Conservation (phyloP, 1,140 invertebrate species). For the Bradynema listronoti region DNA sequence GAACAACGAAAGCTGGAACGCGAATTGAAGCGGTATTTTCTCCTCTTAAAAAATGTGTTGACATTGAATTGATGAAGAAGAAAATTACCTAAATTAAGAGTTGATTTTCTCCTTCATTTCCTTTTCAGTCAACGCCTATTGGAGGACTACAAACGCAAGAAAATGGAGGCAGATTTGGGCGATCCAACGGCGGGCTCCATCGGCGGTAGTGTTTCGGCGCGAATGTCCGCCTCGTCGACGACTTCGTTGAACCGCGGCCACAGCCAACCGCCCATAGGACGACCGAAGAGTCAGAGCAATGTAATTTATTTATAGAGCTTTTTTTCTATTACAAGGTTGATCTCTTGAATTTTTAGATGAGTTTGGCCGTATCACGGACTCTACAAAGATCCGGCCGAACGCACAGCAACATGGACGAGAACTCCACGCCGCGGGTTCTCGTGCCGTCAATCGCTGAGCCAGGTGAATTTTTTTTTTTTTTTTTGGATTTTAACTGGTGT, state of each 20-base stretch:
- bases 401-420: constrained; percentile 43
- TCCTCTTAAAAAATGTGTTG: background rate
- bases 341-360: constrained; percentile 40
- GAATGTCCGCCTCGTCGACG: constrained; percentile 36
- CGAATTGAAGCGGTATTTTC: constrained; percentile 43
- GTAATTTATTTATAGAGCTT: constrained; percentile 24
- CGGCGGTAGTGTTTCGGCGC: constrained; percentile 30
- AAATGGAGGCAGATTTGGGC: constrained; percentile 53
- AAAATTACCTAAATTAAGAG: constrained; percentile 6
- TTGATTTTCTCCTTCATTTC: background rate
- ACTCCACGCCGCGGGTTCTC: constrained; percentile 32
- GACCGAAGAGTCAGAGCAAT: constrained; percentile 56
- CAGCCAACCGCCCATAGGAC: constrained; percentile 43
- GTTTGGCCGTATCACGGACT: constrained; percentile 9
- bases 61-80: too few relatives aligned
- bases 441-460: constrained; percentile 45
- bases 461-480: too few relatives aligned
- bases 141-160: constrained; percentile 58
- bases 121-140: constrained; percentile 49
- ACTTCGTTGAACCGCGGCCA: constrained; percentile 50
- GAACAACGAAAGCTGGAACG: constrained; percentile 74
- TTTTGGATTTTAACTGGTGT: too few relatives aligned
- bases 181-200: constrained; percentile 43
- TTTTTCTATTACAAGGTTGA: constrained; percentile 1
- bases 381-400: constrained; percentile 23